These are phyloP conservation scores for Sympetrum striolatum DNA, from an alignment of 2,888 invertebrate species.

Conservation along the genomic window DNA sequence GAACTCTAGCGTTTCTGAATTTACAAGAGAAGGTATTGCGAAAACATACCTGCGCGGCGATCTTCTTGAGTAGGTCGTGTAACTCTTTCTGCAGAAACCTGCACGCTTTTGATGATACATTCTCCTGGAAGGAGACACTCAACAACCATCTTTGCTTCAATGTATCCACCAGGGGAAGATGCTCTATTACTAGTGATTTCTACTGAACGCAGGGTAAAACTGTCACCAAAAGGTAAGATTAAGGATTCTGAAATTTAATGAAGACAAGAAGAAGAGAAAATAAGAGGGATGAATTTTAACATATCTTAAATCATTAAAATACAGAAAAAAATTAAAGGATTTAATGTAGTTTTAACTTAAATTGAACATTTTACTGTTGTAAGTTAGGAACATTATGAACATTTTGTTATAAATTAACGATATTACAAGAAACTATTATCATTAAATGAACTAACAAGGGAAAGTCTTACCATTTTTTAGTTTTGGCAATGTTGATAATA, in stretches of 20 bases:
- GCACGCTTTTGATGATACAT: not conserved
- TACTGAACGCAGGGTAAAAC: not conserved
- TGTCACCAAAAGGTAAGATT: constrained; percentile 3
- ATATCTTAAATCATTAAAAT: not conserved
- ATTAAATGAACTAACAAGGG: not conserved
- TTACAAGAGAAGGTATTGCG: not conserved
- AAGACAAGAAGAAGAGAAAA: not conserved
- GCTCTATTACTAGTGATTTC: constrained; percentile 20
- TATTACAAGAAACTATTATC: too few species aligned
- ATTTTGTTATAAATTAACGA: not conserved
- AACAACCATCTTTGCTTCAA: constrained; percentile 4
- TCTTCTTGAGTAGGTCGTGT: constrained; percentile 13
- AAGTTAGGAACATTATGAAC: too few species aligned
- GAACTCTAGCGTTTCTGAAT: too few species aligned
- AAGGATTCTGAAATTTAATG: not conserved
- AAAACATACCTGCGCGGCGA: not conserved
- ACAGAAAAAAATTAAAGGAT: not conserved
- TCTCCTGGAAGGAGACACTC: constrained; percentile 15
- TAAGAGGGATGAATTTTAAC: too few species aligned
- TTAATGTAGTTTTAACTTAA: not conserved
- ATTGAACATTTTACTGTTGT: not conserved
- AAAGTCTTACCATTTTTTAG: not conserved
- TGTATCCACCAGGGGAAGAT: constrained; percentile 8
- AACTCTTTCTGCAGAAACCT: not conserved
- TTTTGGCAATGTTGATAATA: constrained; percentile 68